A percentile compares a stretch with the other conserved stretches of the same genome.
These are phyloP conservation scores for Aporrectodea caliginosa DNA, from an alignment of 1,140 invertebrate species.

Conservation along the genomic window DNA sequence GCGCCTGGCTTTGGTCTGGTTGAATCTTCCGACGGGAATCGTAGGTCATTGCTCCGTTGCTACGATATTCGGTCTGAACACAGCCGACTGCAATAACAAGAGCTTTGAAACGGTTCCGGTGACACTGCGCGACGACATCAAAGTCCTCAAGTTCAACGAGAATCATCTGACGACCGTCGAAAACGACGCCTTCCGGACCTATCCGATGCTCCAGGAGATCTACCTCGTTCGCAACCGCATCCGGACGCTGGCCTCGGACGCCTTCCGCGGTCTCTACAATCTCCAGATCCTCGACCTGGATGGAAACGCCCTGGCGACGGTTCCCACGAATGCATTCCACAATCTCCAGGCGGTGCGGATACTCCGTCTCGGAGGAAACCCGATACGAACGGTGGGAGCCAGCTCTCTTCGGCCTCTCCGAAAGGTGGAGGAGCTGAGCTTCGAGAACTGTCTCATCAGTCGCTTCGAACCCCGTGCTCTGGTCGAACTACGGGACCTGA, in stretches of 20 bases:
- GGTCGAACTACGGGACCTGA: neutral
- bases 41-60: slow-evolving; percentile 5
- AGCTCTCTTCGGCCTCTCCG: neutral
- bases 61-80: slow-evolving; percentile 4
- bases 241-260: neutral
- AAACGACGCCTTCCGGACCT: neutral
- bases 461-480: neutral
- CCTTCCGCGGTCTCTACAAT: slow-evolving; percentile 11
- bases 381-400: neutral
- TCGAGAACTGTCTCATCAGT: slow-evolving; percentile 14
- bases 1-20: neutral
- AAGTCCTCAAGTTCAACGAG: slow-evolving; percentile 4
- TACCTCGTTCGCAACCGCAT: slow-evolving; percentile 1
- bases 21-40: neutral
- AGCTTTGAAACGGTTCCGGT: slow-evolving; percentile 5
- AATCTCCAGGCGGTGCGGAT: neutral
- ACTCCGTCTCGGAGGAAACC: slow-evolving; percentile 10
- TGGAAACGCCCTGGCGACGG: neutral
- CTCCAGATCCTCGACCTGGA: slow-evolving; percentile 8
- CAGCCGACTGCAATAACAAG: slow-evolving; percentile 21
- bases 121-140: slow-evolving; percentile 18
- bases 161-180: neutral
- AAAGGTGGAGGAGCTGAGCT: neutral
- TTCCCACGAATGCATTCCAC: neutral
- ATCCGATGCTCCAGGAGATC: slow-evolving; percentile 15